phyloP scores from a whole-genome alignment of 2,113 vertebrate genomes.

The Carassius auratus region DNA sequence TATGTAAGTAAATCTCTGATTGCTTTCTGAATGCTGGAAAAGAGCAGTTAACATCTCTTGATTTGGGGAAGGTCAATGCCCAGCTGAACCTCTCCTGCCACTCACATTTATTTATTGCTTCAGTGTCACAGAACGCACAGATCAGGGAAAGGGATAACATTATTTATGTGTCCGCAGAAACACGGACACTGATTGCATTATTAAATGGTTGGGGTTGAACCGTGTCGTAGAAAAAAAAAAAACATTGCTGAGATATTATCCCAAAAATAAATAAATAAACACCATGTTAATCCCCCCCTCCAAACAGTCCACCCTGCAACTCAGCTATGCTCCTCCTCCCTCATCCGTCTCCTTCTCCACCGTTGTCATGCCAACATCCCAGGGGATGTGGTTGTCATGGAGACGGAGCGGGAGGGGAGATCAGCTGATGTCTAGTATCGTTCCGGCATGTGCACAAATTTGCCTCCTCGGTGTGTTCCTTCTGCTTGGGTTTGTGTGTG shows the following conservation, averaged over 20 bases:
- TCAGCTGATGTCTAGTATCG: conserved; percentile 85
- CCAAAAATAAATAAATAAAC: conserved; percentile 28
- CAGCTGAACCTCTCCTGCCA: conserved; percentile 48
- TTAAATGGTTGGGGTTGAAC: conserved; percentile 15
- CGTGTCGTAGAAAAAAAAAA: conserved; percentile 34
- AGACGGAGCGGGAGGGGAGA: conserved; percentile 78
- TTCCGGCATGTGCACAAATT: conserved; percentile 70
- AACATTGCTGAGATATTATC: conserved; percentile 14
- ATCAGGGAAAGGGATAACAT: neutral
- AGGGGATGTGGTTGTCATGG: conserved; percentile 89
- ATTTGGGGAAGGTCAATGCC: conserved; percentile 62
- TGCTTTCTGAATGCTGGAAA: conserved; percentile 64
- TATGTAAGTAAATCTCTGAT: conserved; percentile 55
- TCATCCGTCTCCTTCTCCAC: conserved; percentile 56
- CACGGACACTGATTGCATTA: neutral
- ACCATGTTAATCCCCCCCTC: conserved; percentile 14
- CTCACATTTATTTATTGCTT: conserved; percentile 57
- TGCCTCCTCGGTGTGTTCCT: conserved; percentile 55
- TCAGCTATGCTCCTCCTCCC: conserved; percentile 47
- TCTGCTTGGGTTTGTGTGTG: conserved; percentile 42
- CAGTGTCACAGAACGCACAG: conserved; percentile 14
- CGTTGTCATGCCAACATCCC: conserved; percentile 80
- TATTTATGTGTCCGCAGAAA: conserved; percentile 32
- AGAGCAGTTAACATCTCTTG: conserved; percentile 62
- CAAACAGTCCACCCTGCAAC: conserved; percentile 50